Conservation (phyloP, 2,113 vertebrate species). For the Dasyornis broadbenti region DNA sequence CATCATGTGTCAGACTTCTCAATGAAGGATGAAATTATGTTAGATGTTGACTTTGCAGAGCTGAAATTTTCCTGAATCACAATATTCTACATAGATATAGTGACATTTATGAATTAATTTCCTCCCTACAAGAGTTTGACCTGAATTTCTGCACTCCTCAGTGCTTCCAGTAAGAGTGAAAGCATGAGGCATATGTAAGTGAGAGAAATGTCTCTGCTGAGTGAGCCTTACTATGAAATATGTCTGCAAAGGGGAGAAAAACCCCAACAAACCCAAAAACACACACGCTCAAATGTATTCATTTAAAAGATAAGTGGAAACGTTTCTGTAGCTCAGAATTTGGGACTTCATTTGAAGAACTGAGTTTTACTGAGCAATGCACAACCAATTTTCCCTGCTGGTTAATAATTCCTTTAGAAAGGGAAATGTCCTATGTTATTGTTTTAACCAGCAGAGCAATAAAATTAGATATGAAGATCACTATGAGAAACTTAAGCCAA, state of each 20-base stretch:
- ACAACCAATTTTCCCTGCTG: not conserved
- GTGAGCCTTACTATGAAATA: not conserved
- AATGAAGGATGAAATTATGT: not conserved
- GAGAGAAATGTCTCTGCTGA: not conserved
- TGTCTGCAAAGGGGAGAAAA: not conserved
- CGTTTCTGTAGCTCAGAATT: not conserved
- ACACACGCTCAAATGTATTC: not conserved
- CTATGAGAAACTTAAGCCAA: not conserved
- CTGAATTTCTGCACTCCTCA: constrained; percentile 4
- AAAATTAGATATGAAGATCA: not conserved
- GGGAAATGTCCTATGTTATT: not conserved
- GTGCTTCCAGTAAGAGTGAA: not conserved
- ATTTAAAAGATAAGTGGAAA: not conserved
- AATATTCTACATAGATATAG: not conserved
- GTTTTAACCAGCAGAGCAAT: not conserved
- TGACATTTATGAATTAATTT: not conserved
- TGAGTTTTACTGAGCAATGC: not conserved
- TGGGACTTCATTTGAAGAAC: not conserved
- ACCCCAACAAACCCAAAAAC: not conserved
- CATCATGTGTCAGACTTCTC: not conserved
- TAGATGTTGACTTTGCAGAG: not conserved
- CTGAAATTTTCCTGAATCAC: not conserved
- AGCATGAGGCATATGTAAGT: not conserved
- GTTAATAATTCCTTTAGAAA: not conserved
- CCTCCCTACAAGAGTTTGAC: not conserved